These are phyloP conservation scores for Trichosurus vulpecula DNA, from an alignment of 2,797 vertebrate species.

Conservation along the genomic window DNA sequence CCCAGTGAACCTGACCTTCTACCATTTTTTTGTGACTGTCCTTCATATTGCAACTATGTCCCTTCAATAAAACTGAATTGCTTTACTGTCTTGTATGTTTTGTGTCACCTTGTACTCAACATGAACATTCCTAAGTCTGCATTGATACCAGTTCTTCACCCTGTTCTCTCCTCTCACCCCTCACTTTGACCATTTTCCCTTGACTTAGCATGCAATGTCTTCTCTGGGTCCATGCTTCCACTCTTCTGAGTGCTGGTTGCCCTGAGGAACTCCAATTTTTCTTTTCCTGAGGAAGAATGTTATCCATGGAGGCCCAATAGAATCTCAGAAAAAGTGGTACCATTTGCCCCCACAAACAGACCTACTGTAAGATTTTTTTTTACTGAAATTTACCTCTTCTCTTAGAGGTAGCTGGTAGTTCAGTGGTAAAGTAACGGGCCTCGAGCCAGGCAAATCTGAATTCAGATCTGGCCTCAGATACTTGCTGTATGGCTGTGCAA, in stretches of 20 bases:
- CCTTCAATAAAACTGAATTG: not conserved
- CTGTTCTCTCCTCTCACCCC: not conserved
- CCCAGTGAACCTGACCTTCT: not conserved
- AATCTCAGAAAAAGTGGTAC: no score
- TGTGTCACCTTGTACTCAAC: not conserved
- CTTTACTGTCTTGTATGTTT: not conserved
- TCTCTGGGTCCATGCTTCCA: not conserved
- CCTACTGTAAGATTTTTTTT: no score
- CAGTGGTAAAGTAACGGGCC: no score
- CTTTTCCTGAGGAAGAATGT: no score
- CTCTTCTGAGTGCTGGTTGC: not conserved
- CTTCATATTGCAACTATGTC: not conserved
- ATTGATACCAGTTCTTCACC: not conserved
- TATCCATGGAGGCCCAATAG: no score
- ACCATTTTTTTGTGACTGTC: not conserved
- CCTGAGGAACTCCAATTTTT: not conserved
- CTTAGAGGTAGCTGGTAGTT: no score
- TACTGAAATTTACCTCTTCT: no score
- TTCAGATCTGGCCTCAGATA: no score
- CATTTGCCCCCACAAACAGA: no score
- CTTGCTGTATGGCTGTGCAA: no score
- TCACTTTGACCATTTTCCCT: not conserved
- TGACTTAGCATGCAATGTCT: not conserved
- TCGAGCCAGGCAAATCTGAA: no score
- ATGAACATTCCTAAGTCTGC: not conserved